A percentile compares a stretch with the other conserved stretches of the same genome.
phyloP scores from a whole-genome alignment of 2,113 vertebrate species.

The Leuciscus idus region DNA sequence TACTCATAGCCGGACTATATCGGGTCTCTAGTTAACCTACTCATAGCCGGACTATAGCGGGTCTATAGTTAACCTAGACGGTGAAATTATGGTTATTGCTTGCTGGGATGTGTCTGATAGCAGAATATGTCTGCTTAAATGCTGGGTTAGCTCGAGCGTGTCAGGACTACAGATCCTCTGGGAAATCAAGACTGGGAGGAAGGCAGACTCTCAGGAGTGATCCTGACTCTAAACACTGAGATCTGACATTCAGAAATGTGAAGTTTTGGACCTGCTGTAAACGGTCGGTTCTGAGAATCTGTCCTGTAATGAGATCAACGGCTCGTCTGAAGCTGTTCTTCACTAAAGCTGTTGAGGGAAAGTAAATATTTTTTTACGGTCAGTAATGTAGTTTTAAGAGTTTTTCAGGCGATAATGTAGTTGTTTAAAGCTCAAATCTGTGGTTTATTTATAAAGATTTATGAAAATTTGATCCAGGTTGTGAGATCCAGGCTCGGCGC shows the following conservation, averaged over 20 bases:
- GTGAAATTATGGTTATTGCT: too few relatives aligned
- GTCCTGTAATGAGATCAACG: constrained; percentile 69
- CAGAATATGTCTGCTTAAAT: constrained; percentile 65
- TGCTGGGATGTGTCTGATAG: constrained; percentile 15
- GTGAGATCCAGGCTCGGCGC: too few relatives aligned
- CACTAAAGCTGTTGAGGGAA: background rate
- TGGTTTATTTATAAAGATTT: too few relatives aligned
- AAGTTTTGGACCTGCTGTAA: constrained; percentile 68
- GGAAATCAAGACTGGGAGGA: constrained; percentile 73
- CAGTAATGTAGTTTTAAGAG: too few relatives aligned
- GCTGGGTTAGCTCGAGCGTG: constrained; percentile 71
- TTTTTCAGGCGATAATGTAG: too few relatives aligned
- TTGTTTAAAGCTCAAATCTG: too few relatives aligned
- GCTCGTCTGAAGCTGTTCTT: constrained; percentile 60
- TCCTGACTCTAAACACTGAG: constrained; percentile 62
- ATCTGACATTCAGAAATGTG: constrained; percentile 74
- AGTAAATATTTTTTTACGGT: background rate
- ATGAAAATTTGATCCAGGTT: too few relatives aligned
- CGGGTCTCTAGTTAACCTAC: too few relatives aligned
- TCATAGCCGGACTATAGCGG: too few relatives aligned
- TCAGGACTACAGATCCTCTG: constrained; percentile 71
- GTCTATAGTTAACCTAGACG: too few relatives aligned
- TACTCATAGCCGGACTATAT: too few relatives aligned
- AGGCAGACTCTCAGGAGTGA: constrained; percentile 67
- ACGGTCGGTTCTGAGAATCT: constrained; percentile 24